Percentiles rank a stretch among this genome's conserved stretches.
phyloP scores from a whole-genome alignment of 1,140 invertebrate genomes.

The Latrodectus geometricus region DNA sequence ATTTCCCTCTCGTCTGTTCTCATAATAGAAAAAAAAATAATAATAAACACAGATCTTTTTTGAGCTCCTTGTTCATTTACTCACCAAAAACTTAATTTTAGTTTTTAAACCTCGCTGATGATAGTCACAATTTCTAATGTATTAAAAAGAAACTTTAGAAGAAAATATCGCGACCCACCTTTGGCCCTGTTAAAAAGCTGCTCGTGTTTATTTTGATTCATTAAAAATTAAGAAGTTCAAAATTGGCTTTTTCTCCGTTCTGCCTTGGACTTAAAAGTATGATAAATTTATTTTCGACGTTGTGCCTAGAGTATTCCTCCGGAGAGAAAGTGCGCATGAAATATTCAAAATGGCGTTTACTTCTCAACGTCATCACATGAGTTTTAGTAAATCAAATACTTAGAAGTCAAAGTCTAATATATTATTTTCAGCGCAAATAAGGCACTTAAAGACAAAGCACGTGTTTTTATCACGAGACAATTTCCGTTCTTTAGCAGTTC shows the following conservation, averaged over 20 bases:
- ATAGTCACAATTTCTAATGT: constrained; percentile 31
- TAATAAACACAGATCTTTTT: not conserved
- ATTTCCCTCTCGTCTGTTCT: not conserved
- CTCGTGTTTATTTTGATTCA: constrained; percentile 61
- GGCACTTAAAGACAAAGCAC: not conserved
- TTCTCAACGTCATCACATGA: constrained; percentile 39
- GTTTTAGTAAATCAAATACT: constrained; percentile 35
- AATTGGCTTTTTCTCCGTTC: constrained; percentile 60
- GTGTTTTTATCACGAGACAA: not conserved
- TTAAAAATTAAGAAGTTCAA: constrained; percentile 62
- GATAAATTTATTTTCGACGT: constrained; percentile 62
- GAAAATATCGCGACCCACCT: constrained; percentile 33
- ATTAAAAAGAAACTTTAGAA: constrained; percentile 46
- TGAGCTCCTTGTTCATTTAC: constrained; percentile 52
- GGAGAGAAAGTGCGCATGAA: constrained; percentile 42
- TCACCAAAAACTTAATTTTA: constrained; percentile 59
- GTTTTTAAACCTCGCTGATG: constrained; percentile 36
- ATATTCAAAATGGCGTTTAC: constrained; percentile 60
- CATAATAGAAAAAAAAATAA: constrained; percentile 14
- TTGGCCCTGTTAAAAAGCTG: constrained; percentile 35
- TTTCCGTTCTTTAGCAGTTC: too few species aligned
- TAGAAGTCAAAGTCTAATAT: constrained; percentile 29
- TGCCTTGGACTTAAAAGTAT: constrained; percentile 58
- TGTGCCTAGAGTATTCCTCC: constrained; percentile 17
- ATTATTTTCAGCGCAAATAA: constrained; percentile 5